Evolutionary conservation across 2,797 vertebrate species (phyloP), one percentile per base, ranked within the genome.

Genomic region (Xenops minutus): DNA sequence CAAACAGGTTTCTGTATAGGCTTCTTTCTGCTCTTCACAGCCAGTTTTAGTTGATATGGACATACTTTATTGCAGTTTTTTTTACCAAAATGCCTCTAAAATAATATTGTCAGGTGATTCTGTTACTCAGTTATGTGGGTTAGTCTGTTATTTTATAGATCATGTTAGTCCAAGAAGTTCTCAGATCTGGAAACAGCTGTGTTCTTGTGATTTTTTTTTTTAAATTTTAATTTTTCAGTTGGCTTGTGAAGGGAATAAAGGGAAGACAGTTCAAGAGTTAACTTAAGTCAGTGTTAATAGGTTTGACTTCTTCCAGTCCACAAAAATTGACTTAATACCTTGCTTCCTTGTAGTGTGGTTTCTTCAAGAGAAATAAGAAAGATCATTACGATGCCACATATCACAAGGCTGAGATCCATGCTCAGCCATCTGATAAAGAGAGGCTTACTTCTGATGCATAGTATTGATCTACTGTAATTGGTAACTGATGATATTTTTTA

Each of bases 381-480:
- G 99, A 99, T 98, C 98, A 99, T 96, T 99, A 98, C 69, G 98
- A 99, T 98, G 98, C 99, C 95, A 98, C 99, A 73, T 99, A 99
- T 98, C 99, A 99, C 98, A 99, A 99, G 99, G 99, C 99, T 98
- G 98, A 99, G 98, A 99, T 99, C 99, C 99, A 99, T 98, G 97
- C 99, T 99, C 99, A 99, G 98, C 99, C 99, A 14, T 99, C 99
- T 98, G 99, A 99, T 98, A 99, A 99, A 99, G 99, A 99, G 97
- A 99, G 99, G 98, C 99, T 99, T 98, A 99, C 99, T 98, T 98
- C 99, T 97, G 99, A 99, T 98, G 99, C 99, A 95, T 99, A 99
- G 98, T 98, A 98, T 97, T 98, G 97, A 98, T 98, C 98, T 98
- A 90, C 98, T 98, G 97, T 98, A 97, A 98, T 98, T 98, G 99